A percentile compares a stretch with the other conserved stretches of the same genome.
Evolutionary conservation across 64 coral and sea anemone species (phyloP).

Genomic region (Montipora efflorescens): DNA sequence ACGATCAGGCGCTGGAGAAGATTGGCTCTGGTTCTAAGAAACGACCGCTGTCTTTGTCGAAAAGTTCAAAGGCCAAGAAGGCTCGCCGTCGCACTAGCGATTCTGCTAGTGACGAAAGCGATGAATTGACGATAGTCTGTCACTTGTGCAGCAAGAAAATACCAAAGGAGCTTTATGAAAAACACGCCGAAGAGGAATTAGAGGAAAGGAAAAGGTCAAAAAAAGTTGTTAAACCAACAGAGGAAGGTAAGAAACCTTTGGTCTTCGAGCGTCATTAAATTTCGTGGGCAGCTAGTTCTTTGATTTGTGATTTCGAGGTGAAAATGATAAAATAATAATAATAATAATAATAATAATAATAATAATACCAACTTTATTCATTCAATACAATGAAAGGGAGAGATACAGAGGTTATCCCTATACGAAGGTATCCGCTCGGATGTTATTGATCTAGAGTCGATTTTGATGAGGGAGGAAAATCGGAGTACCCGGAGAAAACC

Average conservation of each 20-base stretch:
- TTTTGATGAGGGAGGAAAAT: too few relatives aligned
- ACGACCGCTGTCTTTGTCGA: not conserved
- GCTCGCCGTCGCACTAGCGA: not conserved
- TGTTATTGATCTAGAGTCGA: too few relatives aligned
- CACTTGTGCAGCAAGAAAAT: constrained; percentile 3
- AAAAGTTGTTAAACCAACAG: not conserved
- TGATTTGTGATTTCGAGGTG: too few relatives aligned
- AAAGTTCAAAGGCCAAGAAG: constrained; percentile 9
- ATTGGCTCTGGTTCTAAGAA: constrained; percentile 2
- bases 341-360: too few relatives aligned
- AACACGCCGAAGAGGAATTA: constrained; percentile 25
- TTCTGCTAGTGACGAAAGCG: constrained; percentile 35
- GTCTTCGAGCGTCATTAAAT: not conserved
- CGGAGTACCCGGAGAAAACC: too few relatives aligned
- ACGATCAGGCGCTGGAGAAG: not conserved
- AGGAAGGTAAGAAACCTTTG: not conserved
- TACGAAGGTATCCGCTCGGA: too few relatives aligned
- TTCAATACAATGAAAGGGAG: too few relatives aligned
- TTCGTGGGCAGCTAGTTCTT: too few relatives aligned
- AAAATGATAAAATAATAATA: too few relatives aligned
- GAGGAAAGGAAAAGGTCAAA: not conserved
- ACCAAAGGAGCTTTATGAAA: constrained; percentile 20
- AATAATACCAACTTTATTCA: too few relatives aligned
- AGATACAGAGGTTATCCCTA: too few relatives aligned
- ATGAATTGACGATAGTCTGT: constrained; percentile 4